phyloP scores from a whole-genome alignment of 2,888 invertebrate genomes.

The Drosophila silvestris region DNA sequence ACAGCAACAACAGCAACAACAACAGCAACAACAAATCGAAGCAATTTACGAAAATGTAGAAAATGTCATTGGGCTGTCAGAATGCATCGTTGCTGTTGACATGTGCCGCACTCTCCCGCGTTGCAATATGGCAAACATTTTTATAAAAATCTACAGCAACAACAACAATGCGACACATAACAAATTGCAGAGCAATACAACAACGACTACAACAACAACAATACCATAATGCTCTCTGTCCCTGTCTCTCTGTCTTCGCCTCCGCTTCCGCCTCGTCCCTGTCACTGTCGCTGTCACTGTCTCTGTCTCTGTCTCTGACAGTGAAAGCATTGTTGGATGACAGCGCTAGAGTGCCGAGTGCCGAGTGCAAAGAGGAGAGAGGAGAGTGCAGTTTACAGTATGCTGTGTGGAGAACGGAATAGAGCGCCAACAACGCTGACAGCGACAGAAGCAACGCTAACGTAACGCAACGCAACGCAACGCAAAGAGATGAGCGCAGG shows the following conservation, averaged over 20 bases:
- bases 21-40: constrained; percentile 73
- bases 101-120: constrained; percentile 57
- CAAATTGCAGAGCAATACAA: constrained; percentile 60
- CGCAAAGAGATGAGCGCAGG: constrained; percentile 6
- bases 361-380: constrained; percentile 1
- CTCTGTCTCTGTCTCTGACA: constrained; percentile 62
- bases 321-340: constrained; percentile 82
- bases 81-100: constrained; percentile 79
- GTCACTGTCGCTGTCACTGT: constrained; percentile 11
- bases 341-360: constrained; percentile 57
- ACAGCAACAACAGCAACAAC: constrained; percentile 50
- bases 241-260: constrained; percentile 1
- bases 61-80: constrained; percentile 84
- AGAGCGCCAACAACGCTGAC: constrained; percentile 36
- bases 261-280: neutral
- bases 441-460: constrained; percentile 55
- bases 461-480: constrained; percentile 31
- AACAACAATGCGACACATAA: constrained; percentile 55
- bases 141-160: constrained; percentile 66
- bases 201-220: constrained; percentile 43
- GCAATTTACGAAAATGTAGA: constrained; percentile 84
- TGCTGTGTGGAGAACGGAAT: constrained; percentile 21
- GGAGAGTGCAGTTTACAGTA: neutral
- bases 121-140: constrained; percentile 64
- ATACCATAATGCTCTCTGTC: constrained; percentile 32